Evolutionary conservation across 2,113 vertebrate genomes (phyloP).

Genomic region (Burhinus oedicnemus): DNA sequence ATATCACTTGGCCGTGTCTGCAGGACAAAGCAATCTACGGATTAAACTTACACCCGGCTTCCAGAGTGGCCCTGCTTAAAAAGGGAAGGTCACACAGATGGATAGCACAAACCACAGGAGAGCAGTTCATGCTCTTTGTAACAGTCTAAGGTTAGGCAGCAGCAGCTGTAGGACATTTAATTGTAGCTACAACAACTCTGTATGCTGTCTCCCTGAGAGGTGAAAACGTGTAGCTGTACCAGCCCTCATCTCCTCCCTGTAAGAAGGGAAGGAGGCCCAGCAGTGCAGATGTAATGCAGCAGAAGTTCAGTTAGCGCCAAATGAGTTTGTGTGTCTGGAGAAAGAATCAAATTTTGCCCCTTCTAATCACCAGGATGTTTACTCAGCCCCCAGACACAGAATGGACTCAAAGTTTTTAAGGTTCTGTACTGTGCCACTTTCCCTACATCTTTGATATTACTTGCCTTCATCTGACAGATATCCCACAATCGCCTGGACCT

Average conservation of each 20-base stretch:
- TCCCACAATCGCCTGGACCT: slow-evolving; percentile 85
- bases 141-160: not conserved
- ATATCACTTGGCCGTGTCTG: not conserved
- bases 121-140: not conserved
- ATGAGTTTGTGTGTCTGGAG: not conserved
- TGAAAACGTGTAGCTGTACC: not conserved
- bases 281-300: not conserved
- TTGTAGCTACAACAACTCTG: not conserved
- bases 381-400: not conserved
- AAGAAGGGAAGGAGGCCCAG: not conserved
- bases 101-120: not conserved
- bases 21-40: not conserved
- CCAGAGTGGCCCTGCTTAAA: not conserved
- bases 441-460: not conserved
- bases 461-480: slow-evolving; percentile 71
- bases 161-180: not conserved
- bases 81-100: not conserved
- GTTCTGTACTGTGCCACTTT: not conserved
- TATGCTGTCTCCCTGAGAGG: not conserved
- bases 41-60: not conserved
- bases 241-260: not conserved
- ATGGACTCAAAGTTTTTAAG: not conserved
- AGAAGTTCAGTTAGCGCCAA: not conserved
- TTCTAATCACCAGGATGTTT: not conserved
- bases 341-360: not conserved